Base-by-base conservation (phyloP, 2,797 vertebrate genomes). In the Anniella stebbinsi region DNA sequence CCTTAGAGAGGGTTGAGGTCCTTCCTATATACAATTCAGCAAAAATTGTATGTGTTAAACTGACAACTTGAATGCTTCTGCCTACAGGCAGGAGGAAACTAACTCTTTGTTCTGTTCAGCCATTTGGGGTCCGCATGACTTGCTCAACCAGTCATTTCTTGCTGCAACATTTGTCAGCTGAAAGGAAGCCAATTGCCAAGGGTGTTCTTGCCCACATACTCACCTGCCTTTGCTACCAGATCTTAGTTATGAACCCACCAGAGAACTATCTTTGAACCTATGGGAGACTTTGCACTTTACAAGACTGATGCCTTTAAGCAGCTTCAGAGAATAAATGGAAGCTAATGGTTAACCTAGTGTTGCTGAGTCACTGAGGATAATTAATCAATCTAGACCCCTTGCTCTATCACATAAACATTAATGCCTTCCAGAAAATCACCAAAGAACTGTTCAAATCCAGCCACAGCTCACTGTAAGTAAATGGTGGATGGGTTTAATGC, bases 251-350 rank as follows among this genome's bases (percentile, higher is more conserved):
- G 2, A 69, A 54, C 57, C 70, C 21, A 41, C n/a, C 30, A 28
- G 84, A 4, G 17, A 57, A 9, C 13, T 7, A 30, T 5, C 36
- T 69, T 21, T 30, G 45, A 75, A 75, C 33, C 51, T 38, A 21
- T 86, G 33, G 45, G 67, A 87, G 90, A 84, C 15, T 90, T 77
- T 54, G 80, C 17, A 69, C 70, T 87, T 86, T 67, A 72, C 84
- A 38, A 80, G 45, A 5, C 23, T 7, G 18, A 66, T 17, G 82
- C 80, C 88, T 30, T 45, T 66, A 23, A 41, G 57, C 33, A 25
- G 2, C 21, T 51, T 66, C 12, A 60, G 30, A 45, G 51, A 33
- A 45, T 33, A 73, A 45, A n/a, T 25, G 21, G 21, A 2, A 28
- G 25, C 9, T 60, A 83, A 88, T 88, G 80, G 80, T 48, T 89